Percentiles rank a stretch among this genome's conserved stretches.
Conservation (phyloP, 2,888 invertebrate species). For the Stramonita haemastoma region DNA sequence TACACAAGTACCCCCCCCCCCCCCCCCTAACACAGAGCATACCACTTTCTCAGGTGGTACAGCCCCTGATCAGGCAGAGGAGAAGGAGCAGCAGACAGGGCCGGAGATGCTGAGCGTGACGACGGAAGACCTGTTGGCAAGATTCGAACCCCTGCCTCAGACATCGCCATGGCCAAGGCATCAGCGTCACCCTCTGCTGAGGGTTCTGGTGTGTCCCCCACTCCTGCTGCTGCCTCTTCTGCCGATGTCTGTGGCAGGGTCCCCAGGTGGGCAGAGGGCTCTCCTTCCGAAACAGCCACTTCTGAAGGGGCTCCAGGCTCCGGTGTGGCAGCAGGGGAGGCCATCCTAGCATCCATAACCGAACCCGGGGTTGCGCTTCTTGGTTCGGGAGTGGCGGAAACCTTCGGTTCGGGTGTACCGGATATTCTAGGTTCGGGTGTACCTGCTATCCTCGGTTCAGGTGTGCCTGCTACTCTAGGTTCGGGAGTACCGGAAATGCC, state of each 20-base stretch:
- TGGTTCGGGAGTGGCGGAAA: neutral
- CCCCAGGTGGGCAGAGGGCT: neutral
- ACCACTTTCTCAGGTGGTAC: neutral
- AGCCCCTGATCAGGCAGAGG: neutral
- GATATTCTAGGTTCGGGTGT: neutral
- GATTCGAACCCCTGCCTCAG: neutral
- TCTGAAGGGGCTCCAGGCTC: neutral
- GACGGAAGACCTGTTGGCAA: neutral
- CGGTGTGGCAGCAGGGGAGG: neutral
- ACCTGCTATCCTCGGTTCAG: neutral
- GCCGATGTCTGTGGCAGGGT: neutral
- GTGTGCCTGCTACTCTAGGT: constrained; percentile 11
- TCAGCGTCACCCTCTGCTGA: neutral
- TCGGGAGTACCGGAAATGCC: neutral
- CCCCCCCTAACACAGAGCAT: neutral
- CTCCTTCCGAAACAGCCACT: neutral
- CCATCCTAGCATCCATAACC: neutral
- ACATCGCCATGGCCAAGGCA: neutral
- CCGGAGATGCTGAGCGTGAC: constrained; percentile 3
- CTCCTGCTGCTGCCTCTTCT: neutral
- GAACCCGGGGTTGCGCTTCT: neutral
- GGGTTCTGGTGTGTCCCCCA: neutral
- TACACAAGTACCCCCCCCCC: neutral
- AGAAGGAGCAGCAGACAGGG: neutral
- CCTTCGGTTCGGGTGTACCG: neutral